Evolutionary conservation across 2,797 vertebrate species (phyloP), one percentile per base, ranked within the genome.

Genomic region (Hoplostethus atlanticus): DNA sequence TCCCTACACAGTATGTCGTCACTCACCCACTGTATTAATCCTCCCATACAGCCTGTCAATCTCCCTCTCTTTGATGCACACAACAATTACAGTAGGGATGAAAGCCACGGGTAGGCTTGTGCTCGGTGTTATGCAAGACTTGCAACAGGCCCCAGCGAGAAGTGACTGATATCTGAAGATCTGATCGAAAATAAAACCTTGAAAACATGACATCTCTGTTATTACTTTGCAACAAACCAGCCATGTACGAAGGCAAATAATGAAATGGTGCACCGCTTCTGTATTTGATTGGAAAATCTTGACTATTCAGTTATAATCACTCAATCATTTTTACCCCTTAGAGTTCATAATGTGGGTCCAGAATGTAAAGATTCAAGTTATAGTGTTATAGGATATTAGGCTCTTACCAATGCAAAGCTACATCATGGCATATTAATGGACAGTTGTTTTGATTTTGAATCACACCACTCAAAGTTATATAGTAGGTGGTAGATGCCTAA

Each of bases 11-110:
- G 67, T 86, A 58, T 89, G 88, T 87, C 88, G 85, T 89, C 90
- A 87, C 87, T 89, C 84, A 65, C 79, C 81, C 89, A 73, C 84
- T 80, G 83, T 89, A 89, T 83, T 90, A 90, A 89, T 91, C 86
- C 89, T 89, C 85, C 88, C 84, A 84, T 85, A 77, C 85, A 86
- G 80, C 82, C 87, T 85, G 88, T 89, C 91, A 91, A 68, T 92
- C 92, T 86, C 80, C 36, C 64, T 60, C 73, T 73, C 88, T 92
- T 91, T 93, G 88, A 91, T 89, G 87, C 86, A 79, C 84, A 86
- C 89, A 89, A 83, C 88, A 90, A 92, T 91, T 91, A 89, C 87
- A 90, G 87, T 86, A 76, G 64, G 82, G 79, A 89, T 89, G 83
- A 90, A 89, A 89, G 84, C 64, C 64, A 84, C 73, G 76, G 85